Percentiles rank a stretch among this genome's conserved stretches.
Conservation (phyloP, 2,888 invertebrate genomes). For the Meghimatium bilineatum region DNA sequence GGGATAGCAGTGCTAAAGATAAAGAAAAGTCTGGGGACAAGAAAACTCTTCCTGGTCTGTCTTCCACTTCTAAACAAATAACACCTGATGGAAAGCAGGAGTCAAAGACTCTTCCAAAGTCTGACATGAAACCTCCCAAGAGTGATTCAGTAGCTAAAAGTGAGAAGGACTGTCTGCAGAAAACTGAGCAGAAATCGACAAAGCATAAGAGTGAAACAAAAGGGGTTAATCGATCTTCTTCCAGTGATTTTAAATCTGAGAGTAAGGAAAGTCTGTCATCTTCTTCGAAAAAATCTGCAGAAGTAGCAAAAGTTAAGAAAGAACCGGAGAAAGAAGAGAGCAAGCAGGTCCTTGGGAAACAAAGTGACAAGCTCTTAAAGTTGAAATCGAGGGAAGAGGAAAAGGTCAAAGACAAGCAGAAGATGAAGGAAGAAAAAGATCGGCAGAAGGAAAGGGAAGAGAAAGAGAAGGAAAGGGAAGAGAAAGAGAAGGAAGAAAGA, state of each 20-base stretch:
- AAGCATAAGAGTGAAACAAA: slow-evolving; percentile 50
- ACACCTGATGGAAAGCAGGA: slow-evolving; percentile 17
- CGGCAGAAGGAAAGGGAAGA: background rate
- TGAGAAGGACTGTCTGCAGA: background rate
- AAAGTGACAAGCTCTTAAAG: slow-evolving; percentile 15
- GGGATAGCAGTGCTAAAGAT: slow-evolving; percentile 28
- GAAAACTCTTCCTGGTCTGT: slow-evolving; percentile 31
- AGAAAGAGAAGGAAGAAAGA: slow-evolving; percentile 41
- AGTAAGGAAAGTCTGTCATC: background rate
- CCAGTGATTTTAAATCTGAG: background rate
- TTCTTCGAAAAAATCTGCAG: slow-evolving; percentile 4
- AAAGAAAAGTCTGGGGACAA: slow-evolving; percentile 40
- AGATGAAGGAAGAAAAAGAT: slow-evolving; percentile 13
- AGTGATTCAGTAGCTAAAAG: slow-evolving; percentile 14
- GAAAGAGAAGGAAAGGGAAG: slow-evolving; percentile 12
- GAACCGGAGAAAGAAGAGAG: background rate
- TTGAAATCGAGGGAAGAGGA: slow-evolving; percentile 51
- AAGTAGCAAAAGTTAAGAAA: slow-evolving; percentile 11
- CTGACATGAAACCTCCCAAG: slow-evolving; percentile 37
- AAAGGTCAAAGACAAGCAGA: slow-evolving; percentile 35
- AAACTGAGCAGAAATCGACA: slow-evolving; percentile 46
- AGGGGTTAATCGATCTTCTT: slow-evolving; percentile 11
- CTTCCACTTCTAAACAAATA: slow-evolving; percentile 23
- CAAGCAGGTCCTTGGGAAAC: slow-evolving; percentile 4
- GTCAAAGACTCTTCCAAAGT: slow-evolving; percentile 17